Base-by-base conservation (phyloP, 2,888 invertebrate genomes). In the Tenthredo scrophulariae region DNA sequence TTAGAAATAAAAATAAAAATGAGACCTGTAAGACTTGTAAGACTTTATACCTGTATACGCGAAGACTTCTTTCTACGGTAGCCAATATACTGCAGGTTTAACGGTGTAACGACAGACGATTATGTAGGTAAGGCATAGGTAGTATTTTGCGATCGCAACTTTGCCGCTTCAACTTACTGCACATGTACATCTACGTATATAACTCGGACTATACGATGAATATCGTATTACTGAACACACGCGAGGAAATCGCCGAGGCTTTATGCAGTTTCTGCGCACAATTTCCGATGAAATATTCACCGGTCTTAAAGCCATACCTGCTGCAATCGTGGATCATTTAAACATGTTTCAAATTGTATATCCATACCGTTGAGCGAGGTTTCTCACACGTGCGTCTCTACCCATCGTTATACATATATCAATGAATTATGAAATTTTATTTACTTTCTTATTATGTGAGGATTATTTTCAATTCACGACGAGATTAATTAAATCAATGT, bases 71-170 rank as follows among this genome's bases (percentile, higher is more conserved):
- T 62, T 62, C 9, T 26, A 22, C 62, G 62, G 67, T 67, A 18
- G 67, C 33, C 67, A 67, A 67, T 67, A 67, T 67, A 29, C 18
- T 67, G 62, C 29, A 67, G 33, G 33, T 67, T 67, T 33, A 67
- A 67, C 33, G 67, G 67, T 67, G 67, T 33, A 67, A 67, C 67
- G 67, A 67, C 67, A 67, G 5, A 29, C 29, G 67, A 67, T 67
- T 67, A 67, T 67, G 33, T 67, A 26, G 65, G 65, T 65, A 65
- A 65, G 65, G 22, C 65, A 65, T 65, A 46, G 46, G 46, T 46
- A 67, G 67, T 67, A 33, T 67, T 67, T 67, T 67, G 18, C 67
- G 33, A 67, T 33, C 26, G 67, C 67, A 67, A 67, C 33, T 67
- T 67, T 18, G 33, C 33, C 67, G 29, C 22, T 67, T n/a, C n/a